These are phyloP conservation scores for Myripristis murdjan DNA, from an alignment of 2,797 vertebrate genomes.

Conservation along the genomic window DNA sequence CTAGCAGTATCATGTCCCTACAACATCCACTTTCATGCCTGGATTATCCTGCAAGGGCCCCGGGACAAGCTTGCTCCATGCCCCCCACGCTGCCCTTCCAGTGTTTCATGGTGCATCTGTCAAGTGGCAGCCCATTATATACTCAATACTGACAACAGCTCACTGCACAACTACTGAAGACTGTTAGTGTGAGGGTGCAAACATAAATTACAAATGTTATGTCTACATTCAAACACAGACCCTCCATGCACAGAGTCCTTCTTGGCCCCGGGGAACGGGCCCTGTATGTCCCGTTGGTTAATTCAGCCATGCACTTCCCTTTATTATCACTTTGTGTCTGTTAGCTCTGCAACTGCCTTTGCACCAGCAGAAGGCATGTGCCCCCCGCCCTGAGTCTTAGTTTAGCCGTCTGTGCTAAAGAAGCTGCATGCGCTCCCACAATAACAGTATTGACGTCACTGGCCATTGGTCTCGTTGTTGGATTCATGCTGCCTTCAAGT, in stretches of 20 bases:
- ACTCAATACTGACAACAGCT: not conserved
- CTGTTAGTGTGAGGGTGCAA: not conserved
- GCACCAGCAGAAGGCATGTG: slow-evolving; percentile 55
- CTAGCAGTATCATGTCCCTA: slow-evolving; percentile 19
- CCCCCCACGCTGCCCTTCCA: slow-evolving; percentile 2
- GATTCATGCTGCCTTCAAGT: slow-evolving; percentile 69
- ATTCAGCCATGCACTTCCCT: slow-evolving; percentile 13
- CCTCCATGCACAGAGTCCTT: not conserved
- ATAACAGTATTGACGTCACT: slow-evolving; percentile 87
- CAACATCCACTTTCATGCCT: slow-evolving; percentile 29
- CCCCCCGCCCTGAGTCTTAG: slow-evolving; percentile 50
- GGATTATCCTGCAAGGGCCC: slow-evolving; percentile 17
- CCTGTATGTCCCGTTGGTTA: slow-evolving; percentile 1
- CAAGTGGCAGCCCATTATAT: too few species aligned
- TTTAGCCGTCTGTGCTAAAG: slow-evolving; percentile 66
- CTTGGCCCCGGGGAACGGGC: not conserved
- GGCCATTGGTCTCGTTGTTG: slow-evolving; percentile 63
- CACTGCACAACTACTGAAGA: not conserved
- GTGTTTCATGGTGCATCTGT: not conserved
- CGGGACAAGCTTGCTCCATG: not conserved
- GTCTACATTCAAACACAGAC: not conserved
- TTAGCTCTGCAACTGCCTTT: slow-evolving; percentile 8
- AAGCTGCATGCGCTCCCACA: slow-evolving; percentile 79
- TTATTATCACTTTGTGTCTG: slow-evolving; percentile 11
- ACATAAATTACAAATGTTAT: slow-evolving; percentile 14